These are phyloP conservation scores for Athalia rosae DNA, from an alignment of 2,888 invertebrate genomes.

Conservation along the genomic window DNA sequence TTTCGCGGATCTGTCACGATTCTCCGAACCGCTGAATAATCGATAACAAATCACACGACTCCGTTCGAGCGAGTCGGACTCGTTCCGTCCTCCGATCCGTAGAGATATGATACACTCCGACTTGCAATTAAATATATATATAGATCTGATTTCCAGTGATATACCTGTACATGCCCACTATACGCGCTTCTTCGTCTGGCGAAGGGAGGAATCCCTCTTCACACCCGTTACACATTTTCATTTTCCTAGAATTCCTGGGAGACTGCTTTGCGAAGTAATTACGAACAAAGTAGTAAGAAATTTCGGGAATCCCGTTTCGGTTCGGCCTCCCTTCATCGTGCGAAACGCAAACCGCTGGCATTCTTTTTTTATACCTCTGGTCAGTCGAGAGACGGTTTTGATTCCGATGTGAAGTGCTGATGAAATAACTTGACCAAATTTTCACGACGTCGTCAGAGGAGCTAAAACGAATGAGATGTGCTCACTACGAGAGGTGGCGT, in stretches of 20 bases:
- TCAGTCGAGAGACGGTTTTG: neutral
- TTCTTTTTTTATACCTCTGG: neutral
- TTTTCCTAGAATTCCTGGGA: constrained; percentile 38
- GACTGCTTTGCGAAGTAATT: constrained; percentile 25
- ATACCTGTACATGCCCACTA: too few relatives aligned
- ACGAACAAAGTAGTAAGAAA: constrained; percentile 24
- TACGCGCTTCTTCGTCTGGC: constrained; percentile 4
- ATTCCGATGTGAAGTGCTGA: neutral
- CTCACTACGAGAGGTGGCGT: too few relatives aligned
- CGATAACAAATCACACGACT: too few relatives aligned
- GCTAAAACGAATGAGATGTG: too few relatives aligned
- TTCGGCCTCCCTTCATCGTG: neutral
- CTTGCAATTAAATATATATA: too few relatives aligned
- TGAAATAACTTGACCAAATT: neutral
- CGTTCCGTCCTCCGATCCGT: too few relatives aligned
- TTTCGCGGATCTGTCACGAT: too few relatives aligned
- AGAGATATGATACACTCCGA: too few relatives aligned
- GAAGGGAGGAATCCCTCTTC: constrained; percentile 23
- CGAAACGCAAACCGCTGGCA: neutral
- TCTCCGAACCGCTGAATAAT: too few relatives aligned
- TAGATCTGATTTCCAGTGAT: too few relatives aligned
- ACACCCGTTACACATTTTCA: constrained; percentile 40
- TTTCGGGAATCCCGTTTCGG: constrained; percentile 1
- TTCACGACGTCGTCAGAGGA: too few relatives aligned
- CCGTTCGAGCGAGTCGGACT: too few relatives aligned